Percentiles rank a stretch among this genome's conserved stretches.
phyloP scores from a whole-genome alignment of 2,113 vertebrate genomes.

The Phyllostomus hastatus region DNA sequence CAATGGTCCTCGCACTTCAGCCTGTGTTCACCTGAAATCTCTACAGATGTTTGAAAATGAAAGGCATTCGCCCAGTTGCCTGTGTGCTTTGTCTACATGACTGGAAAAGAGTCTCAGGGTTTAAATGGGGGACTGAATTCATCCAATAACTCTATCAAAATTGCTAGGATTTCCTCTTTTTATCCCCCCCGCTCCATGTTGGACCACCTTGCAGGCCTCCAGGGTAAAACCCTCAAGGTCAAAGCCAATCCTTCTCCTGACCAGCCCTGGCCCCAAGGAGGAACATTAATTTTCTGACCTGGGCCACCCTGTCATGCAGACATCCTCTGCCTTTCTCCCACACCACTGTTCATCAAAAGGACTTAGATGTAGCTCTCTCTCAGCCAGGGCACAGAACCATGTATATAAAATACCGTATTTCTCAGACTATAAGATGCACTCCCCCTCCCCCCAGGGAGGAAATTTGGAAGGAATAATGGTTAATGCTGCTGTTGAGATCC shows the following conservation, averaged over 20 bases:
- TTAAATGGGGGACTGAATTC: neutral
- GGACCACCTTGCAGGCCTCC: slow-evolving; percentile 27
- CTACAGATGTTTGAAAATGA: neutral
- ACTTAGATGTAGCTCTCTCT: neutral
- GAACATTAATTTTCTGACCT: slow-evolving; percentile 47
- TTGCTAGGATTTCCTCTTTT: neutral
- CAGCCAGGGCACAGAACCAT: neutral
- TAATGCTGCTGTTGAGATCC: no score
- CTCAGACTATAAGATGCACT: no score
- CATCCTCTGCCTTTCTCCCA: slow-evolving; percentile 42
- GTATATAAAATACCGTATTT: neutral
- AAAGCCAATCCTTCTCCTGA: slow-evolving; percentile 34
- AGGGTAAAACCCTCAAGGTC: slow-evolving; percentile 19
- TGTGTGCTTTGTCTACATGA: neutral
- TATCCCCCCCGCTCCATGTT: neutral
- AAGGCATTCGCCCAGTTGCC: neutral
- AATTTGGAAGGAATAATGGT: no score
- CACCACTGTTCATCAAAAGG: slow-evolving; percentile 35
- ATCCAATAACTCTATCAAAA: neutral
- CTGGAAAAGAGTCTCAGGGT: neutral
- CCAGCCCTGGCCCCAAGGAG: neutral
- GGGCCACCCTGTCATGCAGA: slow-evolving; percentile 27
- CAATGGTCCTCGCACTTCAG: neutral
- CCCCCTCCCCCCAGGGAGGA: no score
- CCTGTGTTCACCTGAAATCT: neutral